These are phyloP conservation scores for Maniola hyperantus DNA, from an alignment of 2,888 invertebrate species.

Conservation along the genomic window DNA sequence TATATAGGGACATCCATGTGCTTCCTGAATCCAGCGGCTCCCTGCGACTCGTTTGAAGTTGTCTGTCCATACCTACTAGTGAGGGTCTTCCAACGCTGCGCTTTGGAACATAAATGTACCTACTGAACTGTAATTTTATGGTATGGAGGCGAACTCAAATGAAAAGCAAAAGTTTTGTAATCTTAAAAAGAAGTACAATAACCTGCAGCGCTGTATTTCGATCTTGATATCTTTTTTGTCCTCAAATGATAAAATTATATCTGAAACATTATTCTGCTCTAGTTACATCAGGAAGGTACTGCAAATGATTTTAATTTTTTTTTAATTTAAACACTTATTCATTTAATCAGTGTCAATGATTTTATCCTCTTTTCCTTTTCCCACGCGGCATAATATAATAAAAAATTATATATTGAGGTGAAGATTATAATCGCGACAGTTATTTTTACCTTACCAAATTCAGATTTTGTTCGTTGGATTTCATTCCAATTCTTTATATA, in stretches of 20 bases:
- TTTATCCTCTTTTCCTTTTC: slow-evolving; percentile 1
- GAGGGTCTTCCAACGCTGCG: too few species aligned
- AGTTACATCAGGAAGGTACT: not conserved
- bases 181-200: not conserved
- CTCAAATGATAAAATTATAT: not conserved
- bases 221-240: not conserved
- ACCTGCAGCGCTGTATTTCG: not conserved
- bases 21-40: not conserved
- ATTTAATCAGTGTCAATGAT: slow-evolving; percentile 16
- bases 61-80: too few species aligned
- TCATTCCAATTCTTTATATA: not conserved
- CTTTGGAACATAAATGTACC: not conserved
- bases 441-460: not conserved
- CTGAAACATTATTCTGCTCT: not conserved
- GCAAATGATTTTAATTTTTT: not conserved
- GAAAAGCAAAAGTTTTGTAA: not conserved
- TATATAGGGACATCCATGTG: not conserved
- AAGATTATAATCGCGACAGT: not conserved
- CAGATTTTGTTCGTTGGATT: not conserved
- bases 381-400: slow-evolving; percentile 5
- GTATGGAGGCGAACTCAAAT: too few species aligned
- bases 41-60: too few species aligned
- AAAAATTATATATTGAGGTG: not conserved
- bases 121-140: not conserved
- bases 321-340: not conserved